Percentiles rank a stretch among this genome's conserved stretches.
Conservation (phyloP, 1,140 invertebrate genomes). For the Drosophila carrolli region DNA sequence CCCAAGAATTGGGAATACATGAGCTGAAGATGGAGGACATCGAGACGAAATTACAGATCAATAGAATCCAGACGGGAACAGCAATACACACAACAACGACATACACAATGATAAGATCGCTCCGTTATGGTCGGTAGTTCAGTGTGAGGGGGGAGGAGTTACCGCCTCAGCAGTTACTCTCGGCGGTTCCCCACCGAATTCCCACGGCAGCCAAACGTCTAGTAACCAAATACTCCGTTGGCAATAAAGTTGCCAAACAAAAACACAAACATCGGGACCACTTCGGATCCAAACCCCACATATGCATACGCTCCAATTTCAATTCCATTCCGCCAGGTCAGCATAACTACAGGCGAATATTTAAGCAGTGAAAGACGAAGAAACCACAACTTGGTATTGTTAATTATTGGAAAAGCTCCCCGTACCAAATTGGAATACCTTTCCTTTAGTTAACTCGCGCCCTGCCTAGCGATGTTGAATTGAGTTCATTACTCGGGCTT, state of each 20-base stretch:
- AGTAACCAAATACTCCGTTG: not conserved
- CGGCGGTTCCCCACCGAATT: not conserved
- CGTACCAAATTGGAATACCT: too few species aligned
- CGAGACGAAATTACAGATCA: not conserved
- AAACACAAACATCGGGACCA: not conserved
- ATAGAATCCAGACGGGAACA: not conserved
- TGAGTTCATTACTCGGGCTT: too few species aligned
- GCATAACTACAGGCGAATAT: not conserved
- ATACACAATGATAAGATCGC: not conserved
- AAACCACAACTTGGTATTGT: too few species aligned
- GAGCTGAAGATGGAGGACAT: not conserved
- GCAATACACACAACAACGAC: not conserved
- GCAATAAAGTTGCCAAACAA: not conserved
- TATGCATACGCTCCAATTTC: constrained; percentile 2
- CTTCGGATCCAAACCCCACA: not conserved
- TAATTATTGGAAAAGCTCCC: too few species aligned
- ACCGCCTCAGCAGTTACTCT: not conserved
- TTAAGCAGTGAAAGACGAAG: not conserved
- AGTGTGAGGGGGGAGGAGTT: not conserved
- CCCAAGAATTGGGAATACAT: constrained; percentile 1
- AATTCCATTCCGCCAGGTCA: constrained; percentile 5
- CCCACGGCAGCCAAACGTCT: too few species aligned
- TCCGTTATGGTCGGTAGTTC: too few species aligned
- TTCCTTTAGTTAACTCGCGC: too few species aligned
- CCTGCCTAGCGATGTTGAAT: too few species aligned